Conservation (phyloP, 2,113 vertebrate species). For the Amblyornis subalaris region DNA sequence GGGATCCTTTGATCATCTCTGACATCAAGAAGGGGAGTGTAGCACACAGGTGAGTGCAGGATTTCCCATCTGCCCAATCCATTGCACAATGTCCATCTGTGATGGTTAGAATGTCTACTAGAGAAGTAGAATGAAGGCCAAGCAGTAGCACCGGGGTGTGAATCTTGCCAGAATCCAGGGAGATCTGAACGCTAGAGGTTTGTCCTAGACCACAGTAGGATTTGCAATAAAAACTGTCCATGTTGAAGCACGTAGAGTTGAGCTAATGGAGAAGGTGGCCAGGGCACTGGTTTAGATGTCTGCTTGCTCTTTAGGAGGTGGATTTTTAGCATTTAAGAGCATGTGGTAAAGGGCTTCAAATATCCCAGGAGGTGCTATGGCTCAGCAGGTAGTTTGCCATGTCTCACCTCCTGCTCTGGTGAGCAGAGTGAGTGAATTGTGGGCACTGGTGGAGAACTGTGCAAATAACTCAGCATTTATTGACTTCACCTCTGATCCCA, state of each 20-base stretch:
- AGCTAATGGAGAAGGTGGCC: neutral
- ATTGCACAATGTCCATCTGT: neutral
- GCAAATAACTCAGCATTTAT: neutral
- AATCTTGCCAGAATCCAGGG: neutral
- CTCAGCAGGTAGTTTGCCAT: neutral
- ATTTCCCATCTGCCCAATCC: neutral
- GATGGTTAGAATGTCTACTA: neutral
- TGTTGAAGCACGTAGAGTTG: neutral
- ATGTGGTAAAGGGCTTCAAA: neutral
- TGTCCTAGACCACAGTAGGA: neutral
- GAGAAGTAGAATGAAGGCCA: neutral
- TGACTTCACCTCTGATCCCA: neutral
- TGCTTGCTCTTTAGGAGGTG: neutral
- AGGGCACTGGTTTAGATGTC: neutral
- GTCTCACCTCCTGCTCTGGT: neutral
- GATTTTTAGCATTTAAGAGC: neutral
- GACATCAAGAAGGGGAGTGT: conserved; percentile 95
- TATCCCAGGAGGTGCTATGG: neutral
- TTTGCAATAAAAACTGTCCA: neutral
- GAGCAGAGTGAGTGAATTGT: neutral
- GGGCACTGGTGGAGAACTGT: neutral
- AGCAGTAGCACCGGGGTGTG: neutral
- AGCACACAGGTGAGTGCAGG: conserved; percentile 86
- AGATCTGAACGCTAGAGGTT: neutral
- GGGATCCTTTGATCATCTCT: conserved; percentile 93